A percentile compares a stretch with the other conserved stretches of the same genome.
Conservation (phyloP, 2,113 vertebrate species). For the Triplophysa siluroides region DNA sequence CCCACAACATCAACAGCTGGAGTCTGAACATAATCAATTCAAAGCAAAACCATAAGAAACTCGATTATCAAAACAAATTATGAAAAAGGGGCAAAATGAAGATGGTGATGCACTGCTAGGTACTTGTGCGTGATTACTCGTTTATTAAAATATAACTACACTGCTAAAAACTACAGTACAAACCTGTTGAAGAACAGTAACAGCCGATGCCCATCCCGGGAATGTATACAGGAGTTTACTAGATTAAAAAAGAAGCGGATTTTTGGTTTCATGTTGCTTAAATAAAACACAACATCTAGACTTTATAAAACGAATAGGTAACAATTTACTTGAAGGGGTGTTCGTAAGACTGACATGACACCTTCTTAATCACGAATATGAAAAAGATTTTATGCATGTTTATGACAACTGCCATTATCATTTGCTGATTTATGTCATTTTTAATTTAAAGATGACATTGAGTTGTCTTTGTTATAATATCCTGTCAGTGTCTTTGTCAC, state of each 20-base stretch:
- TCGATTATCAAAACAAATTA: too few species aligned
- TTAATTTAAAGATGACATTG: too few species aligned
- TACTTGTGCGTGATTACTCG: too few species aligned
- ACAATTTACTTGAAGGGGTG: background rate
- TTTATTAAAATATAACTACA: background rate
- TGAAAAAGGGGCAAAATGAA: too few species aligned
- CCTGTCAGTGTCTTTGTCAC: too few species aligned
- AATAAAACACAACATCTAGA: background rate
- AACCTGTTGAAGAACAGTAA: slow-evolving; percentile 86
- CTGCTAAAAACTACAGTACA: slow-evolving; percentile 42
- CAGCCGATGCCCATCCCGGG: slow-evolving; percentile 82
- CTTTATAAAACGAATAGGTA: background rate
- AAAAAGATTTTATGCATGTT: too few species aligned
- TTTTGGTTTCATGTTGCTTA: background rate
- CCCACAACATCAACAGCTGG: slow-evolving; percentile 92
- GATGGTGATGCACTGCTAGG: too few species aligned
- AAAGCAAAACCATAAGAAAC: background rate
- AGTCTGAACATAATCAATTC: slow-evolving; percentile 71
- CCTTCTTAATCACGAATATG: too few species aligned
- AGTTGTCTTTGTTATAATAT: too few species aligned
- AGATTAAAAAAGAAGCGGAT: slow-evolving; percentile 18
- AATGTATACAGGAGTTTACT: slow-evolving; percentile 91
- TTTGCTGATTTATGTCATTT: too few species aligned
- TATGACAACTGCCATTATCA: too few species aligned
- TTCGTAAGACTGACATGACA: too few species aligned